Evolutionary conservation across 2,113 vertebrate genomes (phyloP), one percentile per base, ranked within the genome.

Genomic region (Oncorhynchus kisutch): DNA sequence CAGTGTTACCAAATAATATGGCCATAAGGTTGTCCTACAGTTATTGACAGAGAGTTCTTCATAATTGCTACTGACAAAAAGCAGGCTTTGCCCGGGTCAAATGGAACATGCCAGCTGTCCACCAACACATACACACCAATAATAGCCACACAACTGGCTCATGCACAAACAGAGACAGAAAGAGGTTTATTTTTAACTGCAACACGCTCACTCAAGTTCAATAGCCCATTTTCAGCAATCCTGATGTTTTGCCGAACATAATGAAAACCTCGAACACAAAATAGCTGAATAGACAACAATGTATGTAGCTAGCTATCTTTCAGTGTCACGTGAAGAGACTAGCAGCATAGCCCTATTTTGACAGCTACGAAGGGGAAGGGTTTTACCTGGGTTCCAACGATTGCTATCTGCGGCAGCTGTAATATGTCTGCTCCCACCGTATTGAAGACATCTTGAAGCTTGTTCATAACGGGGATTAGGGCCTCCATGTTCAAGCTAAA

Each of bases 361-460:
- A 27, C 71, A 81, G 54, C 75, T 67, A 34, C 31, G 31, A 54
- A 54, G 16, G 54, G 31, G 29, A 71, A 59, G n/a, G 25, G 77
- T 68, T 76, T 89, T 94, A 99, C 97, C 96, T 99, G 97, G 66
- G 96, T 98, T 54, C 97, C 97, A 74, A 99, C 97, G 34, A 99
- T 97, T 77, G 97, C 97, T 87, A 99, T 99, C 93, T 98, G 97
- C 71, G 97, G 97, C 90, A 99, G 86, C 89, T 99, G 97, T 39
- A 99, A 97, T 83, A 98, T 95, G 84, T 99, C 97, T 62, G 97
- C 93, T 4, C 97, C 97, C 86, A 99, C 97, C 0, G 97, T 98
- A 90, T 99, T 99, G 90, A 99, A 99, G 14, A 99, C 97, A 74
- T 99, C 97, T 82, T 99, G 97, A 6, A 99, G 96, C 86, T 99